A percentile compares a stretch with the other conserved stretches of the same genome.
Conservation (phyloP, 1,140 invertebrate genomes). For the Scaptomyza pallida region DNA sequence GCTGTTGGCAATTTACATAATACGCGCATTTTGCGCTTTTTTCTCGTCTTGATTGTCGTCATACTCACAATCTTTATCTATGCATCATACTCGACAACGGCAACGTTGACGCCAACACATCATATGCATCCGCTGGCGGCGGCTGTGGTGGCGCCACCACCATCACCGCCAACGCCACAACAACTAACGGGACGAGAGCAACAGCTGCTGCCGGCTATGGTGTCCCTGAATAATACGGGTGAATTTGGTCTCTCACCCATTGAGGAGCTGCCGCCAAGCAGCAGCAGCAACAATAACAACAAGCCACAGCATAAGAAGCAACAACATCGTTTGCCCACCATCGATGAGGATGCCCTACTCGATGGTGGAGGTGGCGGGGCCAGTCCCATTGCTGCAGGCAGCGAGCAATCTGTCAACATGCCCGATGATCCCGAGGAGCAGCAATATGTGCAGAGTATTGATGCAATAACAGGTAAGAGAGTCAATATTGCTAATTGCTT, state of each 20-base stretch:
- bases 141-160: conserved; percentile 21
- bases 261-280: conserved; percentile 17
- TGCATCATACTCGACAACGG: conserved; percentile 78
- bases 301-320: conserved; percentile 39
- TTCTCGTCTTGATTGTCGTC: conserved; percentile 72
- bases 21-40: conserved; percentile 79
- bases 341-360: conserved; percentile 73
- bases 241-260: conserved; percentile 21
- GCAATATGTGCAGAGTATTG: conserved; percentile 70
- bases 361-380: conserved; percentile 70
- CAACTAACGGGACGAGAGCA: conserved; percentile 36
- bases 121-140: conserved; percentile 51
- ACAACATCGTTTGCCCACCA: conserved; percentile 73
- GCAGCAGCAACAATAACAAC: conserved; percentile 4
- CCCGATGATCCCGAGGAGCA: conserved; percentile 72
- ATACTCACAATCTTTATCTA: conserved; percentile 83
- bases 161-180: conserved; percentile 43
- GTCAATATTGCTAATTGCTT: conserved; percentile 19
- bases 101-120: conserved; percentile 60
- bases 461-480: conserved; percentile 65
- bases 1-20: conserved; percentile 72
- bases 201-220: conserved; percentile 2
- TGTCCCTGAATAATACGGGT: conserved; percentile 44
- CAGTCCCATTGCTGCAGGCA: conserved; percentile 54
- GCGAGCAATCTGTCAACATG: conserved; percentile 45